These are phyloP conservation scores for Arenicola marina DNA, from an alignment of 2,888 invertebrate genomes.

Conservation along the genomic window DNA sequence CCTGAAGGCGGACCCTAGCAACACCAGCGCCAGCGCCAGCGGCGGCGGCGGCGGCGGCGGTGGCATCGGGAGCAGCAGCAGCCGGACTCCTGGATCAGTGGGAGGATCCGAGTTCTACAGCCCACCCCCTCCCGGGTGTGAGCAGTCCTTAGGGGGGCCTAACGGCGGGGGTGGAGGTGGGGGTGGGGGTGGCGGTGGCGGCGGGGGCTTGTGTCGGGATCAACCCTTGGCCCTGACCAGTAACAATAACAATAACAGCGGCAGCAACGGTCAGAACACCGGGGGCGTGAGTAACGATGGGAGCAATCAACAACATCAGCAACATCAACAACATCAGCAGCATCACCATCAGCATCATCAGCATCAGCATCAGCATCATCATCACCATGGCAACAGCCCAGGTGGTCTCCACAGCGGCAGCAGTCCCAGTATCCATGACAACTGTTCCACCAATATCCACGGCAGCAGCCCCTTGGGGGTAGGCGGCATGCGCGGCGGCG, in stretches of 20 bases:
- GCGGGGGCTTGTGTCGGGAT: too few species aligned
- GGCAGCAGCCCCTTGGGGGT: conserved; percentile 4
- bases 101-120: not conserved
- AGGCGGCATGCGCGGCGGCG: too few species aligned
- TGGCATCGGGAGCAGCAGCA: not conserved
- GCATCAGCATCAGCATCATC: conserved; percentile 2
- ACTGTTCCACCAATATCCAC: too few species aligned
- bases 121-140: not conserved
- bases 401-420: too few species aligned
- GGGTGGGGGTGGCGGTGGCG: too few species aligned
- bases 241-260: not conserved
- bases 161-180: too few species aligned
- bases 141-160: too few species aligned
- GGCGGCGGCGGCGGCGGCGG: not conserved
- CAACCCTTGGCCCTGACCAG: conserved; percentile 18
- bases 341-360: conserved; percentile 9
- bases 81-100: not conserved
- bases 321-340: too few species aligned
- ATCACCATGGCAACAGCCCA: too few species aligned
- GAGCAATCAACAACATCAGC: too few species aligned
- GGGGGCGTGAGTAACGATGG: too few species aligned
- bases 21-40: not conserved
- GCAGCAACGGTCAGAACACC: too few species aligned
- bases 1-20: conserved; percentile 44
- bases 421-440: not conserved